Percentiles rank a stretch among this genome's conserved stretches.
Conservation (phyloP, 1,140 invertebrate species). For the Apis dorsata region DNA sequence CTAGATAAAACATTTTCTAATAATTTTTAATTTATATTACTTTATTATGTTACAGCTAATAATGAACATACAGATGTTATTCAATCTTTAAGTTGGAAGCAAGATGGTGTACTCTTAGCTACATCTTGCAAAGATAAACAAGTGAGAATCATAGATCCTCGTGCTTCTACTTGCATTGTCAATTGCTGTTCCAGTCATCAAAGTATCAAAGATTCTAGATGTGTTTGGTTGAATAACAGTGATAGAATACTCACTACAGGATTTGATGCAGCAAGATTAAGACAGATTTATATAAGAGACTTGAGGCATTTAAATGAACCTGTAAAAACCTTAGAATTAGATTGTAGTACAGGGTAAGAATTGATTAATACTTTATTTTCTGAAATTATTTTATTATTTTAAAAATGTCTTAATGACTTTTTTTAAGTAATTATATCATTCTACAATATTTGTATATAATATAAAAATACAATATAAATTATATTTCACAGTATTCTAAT, state of each 20-base stretch:
- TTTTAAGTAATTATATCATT: no score
- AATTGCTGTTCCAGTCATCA: slow-evolving; percentile 88
- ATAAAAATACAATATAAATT: not conserved
- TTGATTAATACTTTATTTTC: slow-evolving; percentile 9
- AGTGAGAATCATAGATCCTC: slow-evolving; percentile 90
- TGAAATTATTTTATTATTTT: not conserved
- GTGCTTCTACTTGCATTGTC: slow-evolving; percentile 83
- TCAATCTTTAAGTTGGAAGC: slow-evolving; percentile 91
- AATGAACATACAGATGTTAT: slow-evolving; percentile 91
- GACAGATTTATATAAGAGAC: slow-evolving; percentile 94
- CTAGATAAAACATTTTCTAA: not conserved
- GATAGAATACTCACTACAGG: slow-evolving; percentile 91
- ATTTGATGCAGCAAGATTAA: slow-evolving; percentile 87
- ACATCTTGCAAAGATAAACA: slow-evolving; percentile 91
- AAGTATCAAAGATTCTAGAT: slow-evolving; percentile 93
- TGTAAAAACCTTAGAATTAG: slow-evolving; percentile 89
- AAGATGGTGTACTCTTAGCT: slow-evolving; percentile 88
- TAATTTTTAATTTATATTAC: slow-evolving; percentile 16
- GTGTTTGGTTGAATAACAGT: slow-evolving; percentile 92
- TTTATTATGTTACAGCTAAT: slow-evolving; percentile 81
- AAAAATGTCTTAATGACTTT: no score
- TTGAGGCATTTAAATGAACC: slow-evolving; percentile 88
- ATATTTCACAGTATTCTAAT: slow-evolving; percentile 86
- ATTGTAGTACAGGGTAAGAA: slow-evolving; percentile 91
- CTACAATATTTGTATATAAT: no score